A percentile compares a stretch with the other conserved stretches of the same genome.
These are phyloP conservation scores for Battus philenor DNA, from an alignment of 1,140 invertebrate genomes.

Conservation along the genomic window DNA sequence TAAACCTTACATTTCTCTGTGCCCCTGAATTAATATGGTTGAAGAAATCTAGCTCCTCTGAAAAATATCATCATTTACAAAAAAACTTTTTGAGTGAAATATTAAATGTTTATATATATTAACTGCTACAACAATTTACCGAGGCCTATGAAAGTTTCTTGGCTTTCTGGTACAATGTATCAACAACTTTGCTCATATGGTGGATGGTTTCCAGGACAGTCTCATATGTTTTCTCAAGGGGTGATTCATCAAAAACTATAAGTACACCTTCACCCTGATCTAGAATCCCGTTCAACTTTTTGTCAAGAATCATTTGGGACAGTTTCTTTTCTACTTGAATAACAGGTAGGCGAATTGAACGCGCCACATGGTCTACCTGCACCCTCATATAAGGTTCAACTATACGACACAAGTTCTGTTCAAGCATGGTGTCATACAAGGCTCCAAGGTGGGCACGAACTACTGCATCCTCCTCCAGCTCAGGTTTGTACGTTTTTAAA, in stretches of 20 bases:
- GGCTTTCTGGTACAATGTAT: slow-evolving; percentile 98
- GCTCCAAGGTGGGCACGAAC: slow-evolving; percentile 97
- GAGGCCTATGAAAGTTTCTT: slow-evolving; percentile 94
- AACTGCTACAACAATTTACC: slow-evolving; percentile 68
- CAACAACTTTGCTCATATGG: slow-evolving; percentile 99
- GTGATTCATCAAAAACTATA: slow-evolving; percentile 97
- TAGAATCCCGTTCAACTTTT: slow-evolving; percentile 96
- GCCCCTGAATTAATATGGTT: neutral
- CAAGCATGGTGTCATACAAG: slow-evolving; percentile 98
- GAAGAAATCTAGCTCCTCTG: slow-evolving; percentile 11
- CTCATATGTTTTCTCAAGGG: slow-evolving; percentile 98
- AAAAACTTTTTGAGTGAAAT: slow-evolving; percentile 57
- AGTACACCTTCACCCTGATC: slow-evolving; percentile 98
- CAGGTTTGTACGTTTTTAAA: slow-evolving; percentile 89
- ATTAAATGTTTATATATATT: slow-evolving; percentile 62
- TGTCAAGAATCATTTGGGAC: slow-evolving; percentile 99
- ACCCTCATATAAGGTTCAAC: slow-evolving; percentile 99
- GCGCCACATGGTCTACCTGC: slow-evolving; percentile 83
- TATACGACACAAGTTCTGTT: slow-evolving; percentile 98
- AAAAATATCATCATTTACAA: slow-evolving; percentile 65
- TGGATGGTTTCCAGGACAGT: slow-evolving; percentile 97
- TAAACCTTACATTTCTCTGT: neutral
- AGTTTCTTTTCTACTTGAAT: slow-evolving; percentile 98
- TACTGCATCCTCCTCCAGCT: slow-evolving; percentile 97
- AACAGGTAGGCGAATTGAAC: slow-evolving; percentile 89